phyloP scores from a whole-genome alignment of 2,113 vertebrate species.

The Calonectris borealis region DNA sequence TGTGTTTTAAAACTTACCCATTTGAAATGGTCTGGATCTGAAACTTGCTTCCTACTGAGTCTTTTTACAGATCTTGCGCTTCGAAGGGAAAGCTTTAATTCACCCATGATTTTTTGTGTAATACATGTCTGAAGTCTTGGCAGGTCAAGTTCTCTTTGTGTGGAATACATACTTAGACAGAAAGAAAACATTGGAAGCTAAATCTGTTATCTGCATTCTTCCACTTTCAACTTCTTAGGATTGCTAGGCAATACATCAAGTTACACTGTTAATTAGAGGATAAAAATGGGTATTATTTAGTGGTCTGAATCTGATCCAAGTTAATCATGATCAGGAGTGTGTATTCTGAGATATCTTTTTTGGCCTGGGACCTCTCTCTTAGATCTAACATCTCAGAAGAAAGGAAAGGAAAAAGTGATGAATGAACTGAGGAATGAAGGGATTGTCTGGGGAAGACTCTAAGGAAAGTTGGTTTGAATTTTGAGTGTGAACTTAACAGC shows the following conservation, averaged over 20 bases:
- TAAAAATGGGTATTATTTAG: background rate
- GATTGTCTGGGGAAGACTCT: background rate
- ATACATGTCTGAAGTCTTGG: background rate
- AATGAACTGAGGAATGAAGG: background rate
- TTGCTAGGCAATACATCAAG: background rate
- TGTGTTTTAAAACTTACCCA: background rate
- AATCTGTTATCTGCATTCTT: background rate
- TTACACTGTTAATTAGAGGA: background rate
- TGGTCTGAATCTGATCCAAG: background rate
- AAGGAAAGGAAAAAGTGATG: background rate
- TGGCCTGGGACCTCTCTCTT: background rate
- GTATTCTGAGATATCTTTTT: background rate
- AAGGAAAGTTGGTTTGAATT: background rate
- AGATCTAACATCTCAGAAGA: background rate
- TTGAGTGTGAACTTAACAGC: background rate
- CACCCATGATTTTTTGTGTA: background rate
- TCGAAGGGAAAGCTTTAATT: background rate
- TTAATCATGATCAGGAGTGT: background rate
- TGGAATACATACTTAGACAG: background rate
- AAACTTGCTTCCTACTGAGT: background rate
- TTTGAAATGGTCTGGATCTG: background rate
- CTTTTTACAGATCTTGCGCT: background rate
- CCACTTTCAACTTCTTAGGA: background rate
- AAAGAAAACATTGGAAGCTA: background rate
- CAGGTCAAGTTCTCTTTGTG: background rate